phyloP scores from a whole-genome alignment of 2,113 vertebrate genomes.

The Poecile atricapillus region DNA sequence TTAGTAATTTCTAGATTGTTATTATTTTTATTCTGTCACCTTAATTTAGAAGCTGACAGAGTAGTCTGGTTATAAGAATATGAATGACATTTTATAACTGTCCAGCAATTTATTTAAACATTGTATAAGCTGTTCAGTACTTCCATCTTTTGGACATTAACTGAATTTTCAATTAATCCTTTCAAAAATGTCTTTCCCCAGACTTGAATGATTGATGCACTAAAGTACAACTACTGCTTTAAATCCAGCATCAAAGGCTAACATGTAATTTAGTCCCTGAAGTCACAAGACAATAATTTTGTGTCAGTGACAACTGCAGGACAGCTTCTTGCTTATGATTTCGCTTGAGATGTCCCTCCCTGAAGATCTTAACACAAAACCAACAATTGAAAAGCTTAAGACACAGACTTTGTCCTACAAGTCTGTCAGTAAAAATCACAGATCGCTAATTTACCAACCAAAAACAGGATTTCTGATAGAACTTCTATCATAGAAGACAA shows the following conservation, averaged over 20 bases:
- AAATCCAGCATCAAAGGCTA: slow-evolving; percentile 62
- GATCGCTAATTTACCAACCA: not conserved
- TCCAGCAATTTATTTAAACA: slow-evolving; percentile 76
- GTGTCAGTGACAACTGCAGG: not conserved
- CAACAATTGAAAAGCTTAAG: not conserved
- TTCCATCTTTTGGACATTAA: slow-evolving; percentile 70
- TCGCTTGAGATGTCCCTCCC: not conserved
- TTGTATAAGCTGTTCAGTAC: slow-evolving; percentile 74
- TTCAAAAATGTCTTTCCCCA: slow-evolving; percentile 74
- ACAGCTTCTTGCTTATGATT: not conserved
- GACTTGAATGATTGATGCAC: slow-evolving; percentile 71
- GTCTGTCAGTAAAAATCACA: not conserved
- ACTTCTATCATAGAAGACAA: not conserved
- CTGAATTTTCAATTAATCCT: slow-evolving; percentile 79
- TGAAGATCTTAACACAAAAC: not conserved
- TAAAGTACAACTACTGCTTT: slow-evolving; percentile 57
- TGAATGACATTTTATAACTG: slow-evolving; percentile 63
- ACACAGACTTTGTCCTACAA: not conserved
- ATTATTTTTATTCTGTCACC: not conserved
- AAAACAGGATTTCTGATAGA: not conserved
- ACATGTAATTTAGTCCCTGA: slow-evolving; percentile 59
- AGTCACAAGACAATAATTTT: slow-evolving; percentile 42
- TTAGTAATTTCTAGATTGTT: not conserved
- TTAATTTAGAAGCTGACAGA: not conserved
- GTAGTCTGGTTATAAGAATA: not conserved